Conservation (phyloP, 2,113 vertebrate species). For the Megaleporinus macrocephalus region DNA sequence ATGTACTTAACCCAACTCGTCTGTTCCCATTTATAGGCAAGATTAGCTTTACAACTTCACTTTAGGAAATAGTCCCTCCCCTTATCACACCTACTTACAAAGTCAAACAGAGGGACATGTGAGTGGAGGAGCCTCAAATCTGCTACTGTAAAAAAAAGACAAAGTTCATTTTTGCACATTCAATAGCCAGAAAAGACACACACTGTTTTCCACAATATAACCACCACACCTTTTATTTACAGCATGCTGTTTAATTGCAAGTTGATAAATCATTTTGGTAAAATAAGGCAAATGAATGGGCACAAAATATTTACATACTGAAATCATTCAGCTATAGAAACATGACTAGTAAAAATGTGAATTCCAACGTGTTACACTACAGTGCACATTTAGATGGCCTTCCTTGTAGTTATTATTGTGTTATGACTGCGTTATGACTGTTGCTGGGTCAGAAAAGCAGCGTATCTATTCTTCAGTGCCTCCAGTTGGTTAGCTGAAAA, state of each 20-base stretch:
- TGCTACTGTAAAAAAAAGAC: no score
- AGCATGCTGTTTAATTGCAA: not conserved
- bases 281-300: not conserved
- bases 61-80: conserved; percentile 1
- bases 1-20: not conserved
- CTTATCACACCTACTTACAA: not conserved
- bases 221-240: not conserved
- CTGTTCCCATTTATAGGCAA: no score
- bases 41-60: not conserved
- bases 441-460: conserved; percentile 57
- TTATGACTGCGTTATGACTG: conserved; percentile 47
- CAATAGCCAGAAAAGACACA: not conserved
- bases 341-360: not conserved
- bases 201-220: not conserved
- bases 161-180: not conserved
- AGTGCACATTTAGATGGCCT: not conserved
- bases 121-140: not conserved
- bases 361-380: not conserved
- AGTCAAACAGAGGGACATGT: not conserved
- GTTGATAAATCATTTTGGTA: not conserved
- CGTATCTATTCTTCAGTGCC: conserved; percentile 57
- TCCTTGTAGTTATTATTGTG: no score
- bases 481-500: conserved; percentile 69
- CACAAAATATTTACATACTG: conserved; percentile 14
- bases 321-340: not conserved